These are phyloP conservation scores for Gobio gobio DNA, from an alignment of 2,113 vertebrate genomes.

Conservation along the genomic window DNA sequence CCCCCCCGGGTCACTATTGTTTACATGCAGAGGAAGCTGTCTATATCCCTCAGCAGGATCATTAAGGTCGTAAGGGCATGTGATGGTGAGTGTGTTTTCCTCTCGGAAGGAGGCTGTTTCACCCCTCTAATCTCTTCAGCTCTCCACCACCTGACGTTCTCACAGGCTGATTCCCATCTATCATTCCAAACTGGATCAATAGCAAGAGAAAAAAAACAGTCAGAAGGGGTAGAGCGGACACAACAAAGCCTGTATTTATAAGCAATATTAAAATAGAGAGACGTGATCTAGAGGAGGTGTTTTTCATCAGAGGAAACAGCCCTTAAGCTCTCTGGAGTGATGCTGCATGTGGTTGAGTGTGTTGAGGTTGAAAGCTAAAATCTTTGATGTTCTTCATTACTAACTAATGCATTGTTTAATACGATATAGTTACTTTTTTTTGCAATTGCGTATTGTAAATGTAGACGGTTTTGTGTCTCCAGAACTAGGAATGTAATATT, in stretches of 20 bases:
- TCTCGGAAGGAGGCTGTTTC: not conserved
- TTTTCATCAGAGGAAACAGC: slow-evolving; percentile 35
- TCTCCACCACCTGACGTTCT: slow-evolving; percentile 23
- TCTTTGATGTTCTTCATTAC: not conserved
- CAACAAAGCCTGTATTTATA: slow-evolving; percentile 26
- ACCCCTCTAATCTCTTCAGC: not conserved
- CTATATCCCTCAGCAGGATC: not conserved
- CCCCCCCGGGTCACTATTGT: slow-evolving; percentile 8
- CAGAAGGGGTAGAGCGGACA: not conserved
- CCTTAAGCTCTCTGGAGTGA: not conserved
- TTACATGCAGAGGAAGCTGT: slow-evolving; percentile 12
- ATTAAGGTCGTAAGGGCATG: slow-evolving; percentile 1
- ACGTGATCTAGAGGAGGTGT: slow-evolving; percentile 28
- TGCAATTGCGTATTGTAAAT: not conserved
- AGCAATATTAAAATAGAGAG: slow-evolving; percentile 26
- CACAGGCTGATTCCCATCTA: slow-evolving; percentile 9
- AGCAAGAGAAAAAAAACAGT: not conserved
- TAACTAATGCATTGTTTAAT: not conserved
- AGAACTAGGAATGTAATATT: too few relatives aligned
- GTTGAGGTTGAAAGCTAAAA: not conserved
- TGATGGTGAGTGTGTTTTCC: slow-evolving; percentile 10
- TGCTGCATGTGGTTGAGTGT: not conserved
- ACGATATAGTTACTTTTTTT: not conserved
- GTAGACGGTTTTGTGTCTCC: not conserved
- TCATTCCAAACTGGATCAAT: slow-evolving; percentile 5